phyloP scores from a whole-genome alignment of 1,140 invertebrate species.

The Agrilus planipennis region DNA sequence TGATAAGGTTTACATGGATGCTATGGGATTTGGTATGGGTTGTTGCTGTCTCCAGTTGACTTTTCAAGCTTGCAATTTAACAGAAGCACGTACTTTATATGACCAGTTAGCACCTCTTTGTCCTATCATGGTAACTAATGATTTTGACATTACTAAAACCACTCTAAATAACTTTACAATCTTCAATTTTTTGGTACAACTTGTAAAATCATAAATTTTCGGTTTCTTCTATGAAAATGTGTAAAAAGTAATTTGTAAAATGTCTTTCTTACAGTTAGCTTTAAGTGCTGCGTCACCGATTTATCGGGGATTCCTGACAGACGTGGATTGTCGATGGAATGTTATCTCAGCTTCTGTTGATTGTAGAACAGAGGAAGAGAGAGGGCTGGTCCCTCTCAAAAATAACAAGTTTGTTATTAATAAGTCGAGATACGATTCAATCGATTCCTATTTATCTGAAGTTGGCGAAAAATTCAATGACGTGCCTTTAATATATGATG shows the following conservation, averaged over 20 bases:
- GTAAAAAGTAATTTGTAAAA: not conserved
- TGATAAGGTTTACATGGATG: constrained; percentile 93
- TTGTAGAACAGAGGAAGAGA: constrained; percentile 88
- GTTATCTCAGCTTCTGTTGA: constrained; percentile 92
- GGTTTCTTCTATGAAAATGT: too few relatives aligned
- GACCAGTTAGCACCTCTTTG: constrained; percentile 95
- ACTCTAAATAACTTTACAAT: too few relatives aligned
- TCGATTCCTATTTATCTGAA: constrained; percentile 90
- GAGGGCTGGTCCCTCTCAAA: constrained; percentile 66
- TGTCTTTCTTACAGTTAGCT: constrained; percentile 58
- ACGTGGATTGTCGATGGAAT: constrained; percentile 95
- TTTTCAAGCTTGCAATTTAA: constrained; percentile 94
- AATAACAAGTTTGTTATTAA: constrained; percentile 75
- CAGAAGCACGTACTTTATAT: constrained; percentile 89
- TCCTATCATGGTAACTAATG: constrained; percentile 88
- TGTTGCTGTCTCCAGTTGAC: constrained; percentile 94
- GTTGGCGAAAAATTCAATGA: constrained; percentile 86
- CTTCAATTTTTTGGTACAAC: too few relatives aligned
- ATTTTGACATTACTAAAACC: too few relatives aligned
- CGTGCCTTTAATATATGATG: constrained; percentile 77
- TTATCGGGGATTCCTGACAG: constrained; percentile 84
- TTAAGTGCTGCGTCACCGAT: constrained; percentile 93
- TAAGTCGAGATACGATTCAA: constrained; percentile 96
- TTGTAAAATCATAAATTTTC: too few relatives aligned
- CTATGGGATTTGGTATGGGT: constrained; percentile 99